Conservation (phyloP, 2,888 invertebrate species). For the Heliconius aoede region DNA sequence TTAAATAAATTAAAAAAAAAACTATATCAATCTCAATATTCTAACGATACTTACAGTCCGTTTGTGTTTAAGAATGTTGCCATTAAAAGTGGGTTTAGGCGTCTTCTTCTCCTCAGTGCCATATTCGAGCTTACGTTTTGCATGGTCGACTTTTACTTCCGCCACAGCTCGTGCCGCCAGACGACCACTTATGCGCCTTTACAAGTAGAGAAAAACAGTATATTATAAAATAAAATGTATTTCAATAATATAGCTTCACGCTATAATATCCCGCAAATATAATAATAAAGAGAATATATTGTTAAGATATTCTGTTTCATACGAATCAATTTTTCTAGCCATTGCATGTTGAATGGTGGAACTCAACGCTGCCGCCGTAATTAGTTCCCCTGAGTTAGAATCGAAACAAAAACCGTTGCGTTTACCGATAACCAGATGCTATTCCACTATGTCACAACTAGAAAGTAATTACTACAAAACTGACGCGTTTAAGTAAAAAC, state of each 20-base stretch:
- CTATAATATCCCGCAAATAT: no score
- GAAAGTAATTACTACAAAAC: no score
- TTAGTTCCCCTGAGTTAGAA: no score
- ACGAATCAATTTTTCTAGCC: no score
- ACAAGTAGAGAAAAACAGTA: slow-evolving; percentile 10
- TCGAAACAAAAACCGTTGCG: no score
- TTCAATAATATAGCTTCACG: neutral
- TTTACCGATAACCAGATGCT: no score
- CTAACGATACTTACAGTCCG: slow-evolving; percentile 65
- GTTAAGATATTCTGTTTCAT: no score
- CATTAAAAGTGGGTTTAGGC: slow-evolving; percentile 66
- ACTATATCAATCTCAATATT: neutral
- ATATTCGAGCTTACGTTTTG: slow-evolving; percentile 73
- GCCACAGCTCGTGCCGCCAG: slow-evolving; percentile 66
- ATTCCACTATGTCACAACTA: neutral
- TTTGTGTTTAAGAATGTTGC: slow-evolving; percentile 77
- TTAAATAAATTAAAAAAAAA: no score
- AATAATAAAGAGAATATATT: no score
- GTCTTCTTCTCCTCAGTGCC: slow-evolving; percentile 62
- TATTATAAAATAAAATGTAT: neutral
- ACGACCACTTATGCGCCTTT: slow-evolving; percentile 75
- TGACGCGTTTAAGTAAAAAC: neutral
- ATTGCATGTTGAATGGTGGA: no score
- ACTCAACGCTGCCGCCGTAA: no score
- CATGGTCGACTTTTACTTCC: slow-evolving; percentile 61